These are phyloP conservation scores for Melanogrammus aeglefinus DNA, from an alignment of 2,797 vertebrate species.

Conservation along the genomic window DNA sequence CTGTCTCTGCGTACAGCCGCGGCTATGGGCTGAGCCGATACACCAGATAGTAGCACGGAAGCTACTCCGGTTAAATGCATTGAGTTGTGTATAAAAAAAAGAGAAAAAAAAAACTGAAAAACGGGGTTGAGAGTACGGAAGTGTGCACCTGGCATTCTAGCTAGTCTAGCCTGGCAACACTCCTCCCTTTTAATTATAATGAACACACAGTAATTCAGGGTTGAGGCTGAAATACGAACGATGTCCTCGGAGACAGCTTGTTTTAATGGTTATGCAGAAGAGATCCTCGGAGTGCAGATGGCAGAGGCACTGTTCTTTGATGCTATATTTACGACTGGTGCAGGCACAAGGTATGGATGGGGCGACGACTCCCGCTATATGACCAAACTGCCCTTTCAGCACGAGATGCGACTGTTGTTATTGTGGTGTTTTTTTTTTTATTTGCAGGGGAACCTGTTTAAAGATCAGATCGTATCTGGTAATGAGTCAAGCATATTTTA, in stretches of 20 bases:
- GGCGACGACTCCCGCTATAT: background rate
- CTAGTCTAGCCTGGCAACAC: conserved; percentile 71
- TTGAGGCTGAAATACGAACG: conserved; percentile 76
- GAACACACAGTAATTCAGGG: conserved; percentile 78
- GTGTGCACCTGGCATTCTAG: conserved; percentile 74
- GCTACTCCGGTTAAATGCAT: conserved; percentile 66
- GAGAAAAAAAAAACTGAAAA: background rate
- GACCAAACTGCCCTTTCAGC: background rate
- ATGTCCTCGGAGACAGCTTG: conserved; percentile 77
- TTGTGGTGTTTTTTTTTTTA: background rate
- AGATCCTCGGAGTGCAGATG: conserved; percentile 79
- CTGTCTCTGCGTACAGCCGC: background rate
- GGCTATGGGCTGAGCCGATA: conserved; percentile 60
- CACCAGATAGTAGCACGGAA: conserved; percentile 64
- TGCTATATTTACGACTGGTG: conserved; percentile 75
- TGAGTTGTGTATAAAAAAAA: conserved; percentile 70
- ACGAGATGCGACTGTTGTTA: background rate
- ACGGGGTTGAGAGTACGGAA: conserved; percentile 68
- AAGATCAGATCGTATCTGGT: background rate
- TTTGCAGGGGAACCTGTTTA: background rate
- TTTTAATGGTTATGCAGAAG: conserved; percentile 79
- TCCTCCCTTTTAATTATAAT: conserved; percentile 78
- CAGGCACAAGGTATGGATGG: conserved; percentile 63
- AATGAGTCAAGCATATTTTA: background rate
- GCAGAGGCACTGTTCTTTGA: conserved; percentile 73